Evolutionary conservation across 2,888 invertebrate genomes (phyloP).

Genomic region (Orthosia incerta): DNA sequence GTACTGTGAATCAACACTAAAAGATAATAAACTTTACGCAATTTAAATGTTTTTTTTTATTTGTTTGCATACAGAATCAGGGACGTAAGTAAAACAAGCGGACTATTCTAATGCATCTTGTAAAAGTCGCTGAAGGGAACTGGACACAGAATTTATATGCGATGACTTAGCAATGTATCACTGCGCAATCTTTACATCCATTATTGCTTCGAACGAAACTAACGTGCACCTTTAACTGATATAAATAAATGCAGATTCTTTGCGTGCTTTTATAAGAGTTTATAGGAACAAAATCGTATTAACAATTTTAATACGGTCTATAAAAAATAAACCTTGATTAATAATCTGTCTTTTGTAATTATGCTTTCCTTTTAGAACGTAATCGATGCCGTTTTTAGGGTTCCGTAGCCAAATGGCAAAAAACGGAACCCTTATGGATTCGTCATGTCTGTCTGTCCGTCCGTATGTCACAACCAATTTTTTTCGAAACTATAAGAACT

Average conservation of each 20-base stretch:
- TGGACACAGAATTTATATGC: slow-evolving; percentile 55
- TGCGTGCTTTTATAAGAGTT: slow-evolving; percentile 27
- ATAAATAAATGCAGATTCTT: slow-evolving; percentile 49
- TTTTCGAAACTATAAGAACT: too few relatives aligned
- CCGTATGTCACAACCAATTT: too few relatives aligned
- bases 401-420: too few relatives aligned
- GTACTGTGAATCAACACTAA: slow-evolving; percentile 11
- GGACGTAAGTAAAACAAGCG: slow-evolving; percentile 43
- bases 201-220: slow-evolving; percentile 57
- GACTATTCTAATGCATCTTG: slow-evolving; percentile 47
- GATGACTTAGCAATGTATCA: slow-evolving; percentile 61
- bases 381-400: slow-evolving; percentile 28
- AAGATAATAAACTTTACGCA: slow-evolving; percentile 30
- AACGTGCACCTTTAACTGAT: slow-evolving; percentile 46
- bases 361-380: slow-evolving; percentile 19
- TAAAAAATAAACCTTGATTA: slow-evolving; percentile 26
- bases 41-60: slow-evolving; percentile 18
- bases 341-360: slow-evolving; percentile 34
- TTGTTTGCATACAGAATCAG: slow-evolving; percentile 38
- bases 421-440: too few relatives aligned
- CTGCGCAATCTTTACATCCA: slow-evolving; percentile 55
- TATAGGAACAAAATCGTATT: slow-evolving; percentile 23
- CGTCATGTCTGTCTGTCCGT: too few relatives aligned
- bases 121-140: slow-evolving; percentile 43
- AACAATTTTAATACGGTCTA: slow-evolving; percentile 21